These are phyloP conservation scores for Sylvietta virens DNA, from an alignment of 2,113 vertebrate species.

Conservation along the genomic window DNA sequence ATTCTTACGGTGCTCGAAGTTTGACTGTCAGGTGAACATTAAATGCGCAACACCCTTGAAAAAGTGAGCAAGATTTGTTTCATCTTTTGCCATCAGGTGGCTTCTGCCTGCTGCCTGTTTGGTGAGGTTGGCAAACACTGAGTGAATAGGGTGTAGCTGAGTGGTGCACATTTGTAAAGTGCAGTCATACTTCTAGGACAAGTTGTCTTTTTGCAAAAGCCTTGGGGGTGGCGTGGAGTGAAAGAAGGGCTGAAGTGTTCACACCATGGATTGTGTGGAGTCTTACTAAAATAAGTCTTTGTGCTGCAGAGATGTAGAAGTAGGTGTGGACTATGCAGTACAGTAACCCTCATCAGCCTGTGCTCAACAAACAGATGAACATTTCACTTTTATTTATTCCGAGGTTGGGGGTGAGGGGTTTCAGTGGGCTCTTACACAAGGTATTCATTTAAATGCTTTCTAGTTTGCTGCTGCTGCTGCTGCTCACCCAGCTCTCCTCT, in stretches of 20 bases:
- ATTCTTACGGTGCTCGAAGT: background rate
- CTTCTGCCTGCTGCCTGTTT: background rate
- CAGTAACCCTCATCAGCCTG: background rate
- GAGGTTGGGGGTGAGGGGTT: background rate
- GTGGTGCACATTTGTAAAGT: background rate
- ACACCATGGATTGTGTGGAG: background rate
- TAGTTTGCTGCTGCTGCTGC: background rate
- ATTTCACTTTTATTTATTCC: background rate
- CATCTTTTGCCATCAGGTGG: background rate
- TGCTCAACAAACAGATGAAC: background rate
- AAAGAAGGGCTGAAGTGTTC: background rate
- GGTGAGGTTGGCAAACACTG: background rate
- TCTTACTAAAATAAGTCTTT: background rate
- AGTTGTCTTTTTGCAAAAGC: background rate
- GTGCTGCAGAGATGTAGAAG: background rate
- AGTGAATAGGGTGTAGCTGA: background rate
- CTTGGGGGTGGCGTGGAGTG: rapidly evolving
- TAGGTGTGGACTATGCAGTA: background rate
- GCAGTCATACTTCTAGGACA: background rate
- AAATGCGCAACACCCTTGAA: background rate
- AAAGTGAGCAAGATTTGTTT: background rate
- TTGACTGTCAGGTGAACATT: background rate
- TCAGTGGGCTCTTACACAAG: background rate
- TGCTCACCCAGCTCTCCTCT: background rate
- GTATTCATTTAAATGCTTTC: background rate